These are phyloP conservation scores for Cantharis lateralis DNA, from an alignment of 2,888 invertebrate species.

Conservation along the genomic window DNA sequence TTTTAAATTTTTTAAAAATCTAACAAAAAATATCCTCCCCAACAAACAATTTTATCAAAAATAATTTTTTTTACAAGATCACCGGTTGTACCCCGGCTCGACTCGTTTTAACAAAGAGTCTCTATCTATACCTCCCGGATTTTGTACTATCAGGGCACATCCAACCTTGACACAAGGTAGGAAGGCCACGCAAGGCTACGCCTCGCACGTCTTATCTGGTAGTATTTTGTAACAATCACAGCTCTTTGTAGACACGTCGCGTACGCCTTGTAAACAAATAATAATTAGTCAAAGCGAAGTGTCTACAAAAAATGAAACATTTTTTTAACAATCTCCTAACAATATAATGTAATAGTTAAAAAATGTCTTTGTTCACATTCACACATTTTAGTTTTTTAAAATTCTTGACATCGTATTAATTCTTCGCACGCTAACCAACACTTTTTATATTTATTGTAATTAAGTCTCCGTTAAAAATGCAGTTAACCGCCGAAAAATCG, in stretches of 20 bases:
- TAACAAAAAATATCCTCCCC: slow-evolving; percentile 62
- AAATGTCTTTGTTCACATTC: slow-evolving; percentile 49
- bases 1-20: slow-evolving; percentile 55
- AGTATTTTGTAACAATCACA: slow-evolving; percentile 50
- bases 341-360: slow-evolving; percentile 55
- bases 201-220: slow-evolving; percentile 48
- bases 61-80: slow-evolving; percentile 62
- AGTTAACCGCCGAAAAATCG: not conserved
- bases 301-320: slow-evolving; percentile 47
- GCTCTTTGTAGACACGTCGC: slow-evolving; percentile 41
- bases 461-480: slow-evolving; percentile 16
- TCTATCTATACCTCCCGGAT: slow-evolving; percentile 55
- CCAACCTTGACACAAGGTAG: slow-evolving; percentile 53
- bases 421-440: slow-evolving; percentile 9
- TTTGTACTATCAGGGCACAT: slow-evolving; percentile 56
- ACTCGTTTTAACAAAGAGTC: slow-evolving; percentile 32
- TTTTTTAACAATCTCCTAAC: slow-evolving; percentile 57
- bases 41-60: slow-evolving; percentile 70
- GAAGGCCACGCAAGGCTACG: slow-evolving; percentile 46
- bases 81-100: slow-evolving; percentile 39
- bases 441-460: slow-evolving; percentile 1
- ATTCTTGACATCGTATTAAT: not conserved
- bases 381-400: slow-evolving; percentile 39
- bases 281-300: slow-evolving; percentile 37
- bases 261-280: slow-evolving; percentile 41